Evolutionary conservation across 2,888 invertebrate species (phyloP).

Genomic region (Tipula unca): DNA sequence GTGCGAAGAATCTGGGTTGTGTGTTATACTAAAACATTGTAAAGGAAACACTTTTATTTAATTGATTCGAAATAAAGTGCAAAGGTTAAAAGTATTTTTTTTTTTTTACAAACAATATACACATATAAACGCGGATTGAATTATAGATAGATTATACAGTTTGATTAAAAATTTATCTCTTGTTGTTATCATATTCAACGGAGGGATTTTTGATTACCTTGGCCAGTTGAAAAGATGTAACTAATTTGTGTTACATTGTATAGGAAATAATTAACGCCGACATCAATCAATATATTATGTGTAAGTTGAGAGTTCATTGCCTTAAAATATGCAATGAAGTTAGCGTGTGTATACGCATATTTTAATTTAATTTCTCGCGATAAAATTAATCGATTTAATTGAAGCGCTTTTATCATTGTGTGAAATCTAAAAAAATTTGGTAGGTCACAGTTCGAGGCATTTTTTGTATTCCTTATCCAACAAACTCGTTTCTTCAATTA

Average conservation of each 20-base stretch:
- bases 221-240: neutral
- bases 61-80: neutral
- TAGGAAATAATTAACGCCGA: neutral
- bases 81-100: neutral
- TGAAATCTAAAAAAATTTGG: no score
- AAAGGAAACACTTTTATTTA: neutral
- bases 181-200: neutral
- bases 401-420: no score
- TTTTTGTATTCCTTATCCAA: no score
- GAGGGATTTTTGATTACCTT: neutral
- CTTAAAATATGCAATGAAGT: neutral
- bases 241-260: neutral
- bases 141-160: no score
- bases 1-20: neutral
- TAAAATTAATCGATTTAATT: no score
- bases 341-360: no score
- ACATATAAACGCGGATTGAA: neutral
- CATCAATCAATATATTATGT: neutral
- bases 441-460: no score
- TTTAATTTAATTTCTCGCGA: no score
- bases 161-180: neutral
- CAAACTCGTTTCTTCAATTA: no score
- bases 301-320: neutral
- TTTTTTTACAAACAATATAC: neutral
- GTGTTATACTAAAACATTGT: neutral